Evolutionary conservation across 2,888 invertebrate species (phyloP), one percentile per base, ranked within the genome.

Genomic region (Zaprionus obscuricornis): DNA sequence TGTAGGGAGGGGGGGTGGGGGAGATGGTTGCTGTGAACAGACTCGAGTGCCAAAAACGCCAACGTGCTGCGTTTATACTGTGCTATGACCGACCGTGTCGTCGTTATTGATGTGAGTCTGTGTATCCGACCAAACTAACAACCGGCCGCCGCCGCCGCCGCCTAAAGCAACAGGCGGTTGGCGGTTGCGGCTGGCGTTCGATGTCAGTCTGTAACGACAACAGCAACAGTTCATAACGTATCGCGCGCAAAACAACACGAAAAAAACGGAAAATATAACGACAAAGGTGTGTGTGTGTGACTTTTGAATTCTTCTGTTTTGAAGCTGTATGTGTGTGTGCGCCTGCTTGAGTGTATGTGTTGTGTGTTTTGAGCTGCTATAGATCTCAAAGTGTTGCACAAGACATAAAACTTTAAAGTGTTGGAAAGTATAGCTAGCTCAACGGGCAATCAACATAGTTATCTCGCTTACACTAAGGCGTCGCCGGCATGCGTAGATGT

Each of bases 141-240:
- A 50, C 50, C 26, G 17, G 42, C 34, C 2, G 40, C 46, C 17
- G 47, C n/a, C 51, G 46, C n/a, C n/a, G 68, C 39, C 34, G 16
- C 52, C 27, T 51, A 40, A 40, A 84, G 83, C 72, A 84, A 86
- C 83, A 84, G 87, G 87, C 86, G 73, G 81, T 85, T 87, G 73
- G n/a, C n/a, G n/a, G n/a, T 68, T 58, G 64, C n/a, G n/a, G n/a
- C 34, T 62, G 60, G 56, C 29, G 37, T 37, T 26, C 70, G 76
- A 87, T 81, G 72, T 87, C 82, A 86, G 87, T 86, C 73, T 75
- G 56, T 55, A 72, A 52, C 62, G 72, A 74, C 73, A 69, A 63
- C 75, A 59, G 64, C 68, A 74, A 66, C 78, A 60, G 70, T 86
- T 74, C 74, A 81, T 74, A 87, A 66, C 67, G 65, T 57, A 63